These are phyloP conservation scores for Pantelozetes paolii DNA, from an alignment of 2,888 invertebrate species.

Conservation along the genomic window DNA sequence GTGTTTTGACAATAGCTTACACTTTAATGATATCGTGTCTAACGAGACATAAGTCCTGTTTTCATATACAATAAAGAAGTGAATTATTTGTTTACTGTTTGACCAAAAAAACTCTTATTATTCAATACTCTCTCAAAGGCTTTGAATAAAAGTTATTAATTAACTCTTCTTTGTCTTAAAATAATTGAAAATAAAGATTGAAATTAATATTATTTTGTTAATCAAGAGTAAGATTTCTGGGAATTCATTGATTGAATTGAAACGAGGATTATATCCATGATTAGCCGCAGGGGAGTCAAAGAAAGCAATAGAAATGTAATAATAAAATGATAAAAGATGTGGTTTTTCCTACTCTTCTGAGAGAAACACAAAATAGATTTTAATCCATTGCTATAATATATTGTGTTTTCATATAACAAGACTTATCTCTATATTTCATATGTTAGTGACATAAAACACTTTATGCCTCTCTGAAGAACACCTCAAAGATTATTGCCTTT, in stretches of 20 bases:
- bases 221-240: neutral
- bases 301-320: neutral
- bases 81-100: neutral
- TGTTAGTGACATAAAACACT: neutral
- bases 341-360: neutral
- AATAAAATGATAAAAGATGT: slow-evolving; percentile 3
- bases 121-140: too few species aligned
- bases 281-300: slow-evolving; percentile 1
- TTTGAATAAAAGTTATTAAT: too few species aligned
- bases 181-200: neutral
- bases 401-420: neutral
- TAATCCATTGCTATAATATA: neutral
- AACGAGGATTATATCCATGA: neutral
- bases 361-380: neutral
- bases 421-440: neutral
- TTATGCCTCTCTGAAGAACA: neutral
- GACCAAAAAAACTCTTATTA: neutral
- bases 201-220: neutral
- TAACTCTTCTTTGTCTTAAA: too few species aligned
- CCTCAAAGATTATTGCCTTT: too few species aligned
- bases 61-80: neutral
- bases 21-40: neutral
- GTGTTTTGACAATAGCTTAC: neutral
- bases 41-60: neutral
- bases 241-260: neutral